Conservation (phyloP, 2,113 vertebrate genomes). For the Cyanistes caeruleus region DNA sequence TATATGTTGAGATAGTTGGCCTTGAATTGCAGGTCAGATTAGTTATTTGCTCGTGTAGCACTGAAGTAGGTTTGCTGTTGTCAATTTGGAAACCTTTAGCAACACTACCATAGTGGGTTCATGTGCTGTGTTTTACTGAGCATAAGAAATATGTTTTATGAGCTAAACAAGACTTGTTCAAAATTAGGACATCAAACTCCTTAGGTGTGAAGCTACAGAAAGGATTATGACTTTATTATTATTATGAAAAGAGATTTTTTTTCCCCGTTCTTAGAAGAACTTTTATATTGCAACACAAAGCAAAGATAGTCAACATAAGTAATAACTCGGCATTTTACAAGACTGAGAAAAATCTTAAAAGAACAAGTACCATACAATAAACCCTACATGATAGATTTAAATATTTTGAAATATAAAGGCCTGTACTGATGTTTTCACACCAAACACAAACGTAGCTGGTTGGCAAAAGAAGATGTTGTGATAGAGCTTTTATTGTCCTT, state of each 20-base stretch:
- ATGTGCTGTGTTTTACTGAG: not conserved
- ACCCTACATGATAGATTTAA: not conserved
- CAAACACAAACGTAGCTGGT: not conserved
- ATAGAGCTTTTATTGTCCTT: not conserved
- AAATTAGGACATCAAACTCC: not conserved
- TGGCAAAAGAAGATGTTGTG: not conserved
- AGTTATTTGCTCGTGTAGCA: not conserved
- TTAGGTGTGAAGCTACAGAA: not conserved
- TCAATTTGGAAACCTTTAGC: not conserved
- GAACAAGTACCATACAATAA: not conserved
- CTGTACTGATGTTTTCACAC: not conserved
- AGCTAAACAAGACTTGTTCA: not conserved
- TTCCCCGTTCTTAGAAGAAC: not conserved
- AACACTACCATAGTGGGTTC: not conserved
- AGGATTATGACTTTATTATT: not conserved
- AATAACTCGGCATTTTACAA: not conserved
- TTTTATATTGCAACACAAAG: not conserved
- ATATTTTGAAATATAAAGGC: not conserved
- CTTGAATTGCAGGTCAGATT: not conserved
- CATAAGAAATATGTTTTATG: not conserved
- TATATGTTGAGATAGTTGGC: not conserved
- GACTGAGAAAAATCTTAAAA: not conserved
- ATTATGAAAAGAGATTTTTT: not conserved
- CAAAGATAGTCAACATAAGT: not conserved
- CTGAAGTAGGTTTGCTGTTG: not conserved